These are phyloP conservation scores for Actinernus sp. DNA, from an alignment of 92 coral and sea anemone genomes.

Conservation along the genomic window DNA sequence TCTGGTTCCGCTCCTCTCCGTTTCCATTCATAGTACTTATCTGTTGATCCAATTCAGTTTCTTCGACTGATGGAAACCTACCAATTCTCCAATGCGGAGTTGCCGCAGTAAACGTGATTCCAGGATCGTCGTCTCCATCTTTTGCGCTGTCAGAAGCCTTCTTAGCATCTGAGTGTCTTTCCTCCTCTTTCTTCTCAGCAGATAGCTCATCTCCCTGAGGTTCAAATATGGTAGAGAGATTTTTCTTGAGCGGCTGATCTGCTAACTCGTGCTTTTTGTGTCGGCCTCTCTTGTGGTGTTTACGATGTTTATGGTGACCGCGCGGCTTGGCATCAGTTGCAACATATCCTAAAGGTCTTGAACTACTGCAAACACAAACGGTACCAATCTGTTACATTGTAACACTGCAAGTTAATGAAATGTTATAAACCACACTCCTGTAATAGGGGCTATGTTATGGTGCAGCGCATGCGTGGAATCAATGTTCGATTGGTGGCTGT, in stretches of 20 bases:
- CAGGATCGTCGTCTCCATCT: neutral
- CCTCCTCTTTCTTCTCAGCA: constrained; percentile 1
- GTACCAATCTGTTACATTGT: too few species aligned
- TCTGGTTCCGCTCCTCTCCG: too few species aligned
- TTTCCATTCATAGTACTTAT: constrained; percentile 2
- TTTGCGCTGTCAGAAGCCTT: too few species aligned
- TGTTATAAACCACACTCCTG: too few species aligned
- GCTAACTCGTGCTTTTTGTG: constrained; percentile 18
- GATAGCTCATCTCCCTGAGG: constrained; percentile 31
- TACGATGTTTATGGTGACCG: constrained; percentile 38
- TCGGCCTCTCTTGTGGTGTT: constrained; percentile 39
- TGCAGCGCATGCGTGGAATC: too few species aligned
- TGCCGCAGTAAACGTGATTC: constrained; percentile 38
- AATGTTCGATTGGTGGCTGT: too few species aligned
- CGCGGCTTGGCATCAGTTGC: too few species aligned
- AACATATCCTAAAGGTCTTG: too few species aligned
- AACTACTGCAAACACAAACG: too few species aligned
- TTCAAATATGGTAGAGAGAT: constrained; percentile 73
- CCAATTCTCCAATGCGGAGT: constrained; percentile 21
- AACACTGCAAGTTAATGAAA: too few species aligned
- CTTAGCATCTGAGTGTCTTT: too few species aligned
- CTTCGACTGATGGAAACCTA: constrained; percentile 30
- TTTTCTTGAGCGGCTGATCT: constrained; percentile 57
- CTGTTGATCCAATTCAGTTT: neutral
- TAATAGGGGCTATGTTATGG: too few species aligned